Evolutionary conservation across 64 coral and sea anemone genomes (phyloP).

Genomic region (Platygyra sinensis): DNA sequence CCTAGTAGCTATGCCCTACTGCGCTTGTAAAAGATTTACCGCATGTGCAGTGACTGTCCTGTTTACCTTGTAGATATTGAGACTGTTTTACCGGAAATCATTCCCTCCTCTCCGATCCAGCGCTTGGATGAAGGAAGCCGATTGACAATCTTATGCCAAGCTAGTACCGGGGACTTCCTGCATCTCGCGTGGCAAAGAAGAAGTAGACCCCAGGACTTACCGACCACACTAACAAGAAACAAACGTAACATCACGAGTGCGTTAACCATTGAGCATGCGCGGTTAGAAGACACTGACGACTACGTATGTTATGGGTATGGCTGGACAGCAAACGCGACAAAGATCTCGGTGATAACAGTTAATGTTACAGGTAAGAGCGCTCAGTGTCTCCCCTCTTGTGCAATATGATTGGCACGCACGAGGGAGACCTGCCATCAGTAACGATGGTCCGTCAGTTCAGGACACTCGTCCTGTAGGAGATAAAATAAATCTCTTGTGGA

Average conservation of each 20-base stretch:
- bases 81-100: conserved; percentile 26
- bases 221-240: not conserved
- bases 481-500: too few species aligned
- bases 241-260: conserved; percentile 9
- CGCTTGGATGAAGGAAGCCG: conserved; percentile 30
- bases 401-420: too few species aligned
- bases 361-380: not conserved
- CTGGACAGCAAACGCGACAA: conserved; percentile 50
- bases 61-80: not conserved
- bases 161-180: conserved; percentile 30
- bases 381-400: not conserved
- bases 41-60: not conserved
- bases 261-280: conserved; percentile 23
- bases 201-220: not conserved
- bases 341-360: conserved; percentile 17
- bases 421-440: too few species aligned
- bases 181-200: conserved; percentile 26
- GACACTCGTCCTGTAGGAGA: too few species aligned
- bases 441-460: too few species aligned
- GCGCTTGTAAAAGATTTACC: not conserved
- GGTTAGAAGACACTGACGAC: conserved; percentile 19
- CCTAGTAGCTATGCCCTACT: too few species aligned
- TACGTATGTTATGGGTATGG: conserved; percentile 58
- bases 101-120: not conserved
- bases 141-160: conserved; percentile 30